These are phyloP conservation scores for Fulmarus glacialis DNA, from an alignment of 2,113 vertebrate species.

Conservation along the genomic window DNA sequence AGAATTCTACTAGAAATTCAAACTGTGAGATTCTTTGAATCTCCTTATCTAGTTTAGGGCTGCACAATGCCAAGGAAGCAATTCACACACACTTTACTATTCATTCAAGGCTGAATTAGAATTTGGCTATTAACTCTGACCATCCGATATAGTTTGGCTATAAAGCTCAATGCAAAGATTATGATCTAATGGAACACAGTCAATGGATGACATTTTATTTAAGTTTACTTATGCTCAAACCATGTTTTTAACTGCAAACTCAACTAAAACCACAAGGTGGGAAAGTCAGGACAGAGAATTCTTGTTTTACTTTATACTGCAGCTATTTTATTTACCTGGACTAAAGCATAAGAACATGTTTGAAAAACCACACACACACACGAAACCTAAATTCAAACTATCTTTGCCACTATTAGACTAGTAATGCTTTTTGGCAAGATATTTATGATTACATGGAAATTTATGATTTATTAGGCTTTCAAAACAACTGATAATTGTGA, in stretches of 20 bases:
- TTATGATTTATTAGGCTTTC: background rate
- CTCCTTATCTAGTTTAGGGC: background rate
- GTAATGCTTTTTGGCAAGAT: background rate
- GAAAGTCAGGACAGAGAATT: constrained; percentile 16
- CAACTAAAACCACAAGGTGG: background rate
- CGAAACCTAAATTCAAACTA: background rate
- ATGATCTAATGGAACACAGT: background rate
- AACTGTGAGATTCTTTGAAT: background rate
- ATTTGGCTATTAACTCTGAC: background rate
- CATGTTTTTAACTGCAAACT: background rate
- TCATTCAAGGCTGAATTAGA: background rate
- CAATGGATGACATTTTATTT: background rate
- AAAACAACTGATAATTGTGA: background rate
- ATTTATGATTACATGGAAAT: background rate
- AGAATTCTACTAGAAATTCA: background rate
- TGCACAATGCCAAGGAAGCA: background rate
- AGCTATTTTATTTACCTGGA: background rate
- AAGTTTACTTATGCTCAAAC: background rate
- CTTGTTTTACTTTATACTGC: background rate
- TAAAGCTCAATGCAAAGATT: background rate
- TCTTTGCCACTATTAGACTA: background rate
- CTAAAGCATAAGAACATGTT: background rate
- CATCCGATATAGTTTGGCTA: background rate
- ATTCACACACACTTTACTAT: background rate
- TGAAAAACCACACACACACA: background rate